Evolutionary conservation across 2,888 invertebrate species (phyloP), one percentile per base, ranked within the genome.

Genomic region (Orchesellides sinensis): DNA sequence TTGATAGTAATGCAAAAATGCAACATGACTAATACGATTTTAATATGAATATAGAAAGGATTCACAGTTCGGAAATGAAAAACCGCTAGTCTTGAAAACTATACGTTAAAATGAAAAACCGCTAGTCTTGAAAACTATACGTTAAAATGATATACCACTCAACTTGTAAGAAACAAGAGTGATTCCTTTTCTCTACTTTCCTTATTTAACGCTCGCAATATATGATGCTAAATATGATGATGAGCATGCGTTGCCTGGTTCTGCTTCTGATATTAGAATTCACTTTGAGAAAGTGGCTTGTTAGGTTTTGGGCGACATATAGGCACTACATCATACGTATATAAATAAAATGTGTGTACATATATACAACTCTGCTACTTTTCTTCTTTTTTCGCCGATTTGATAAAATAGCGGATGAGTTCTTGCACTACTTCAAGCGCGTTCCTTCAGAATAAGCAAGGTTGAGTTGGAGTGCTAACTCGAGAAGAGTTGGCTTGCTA

Each of bases 191-290:
- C 23, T 19, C 52, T 47, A 14, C 40, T 25, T 61, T 4, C 19
- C 19, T 61, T 35, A 17, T 45, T 19, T n/a, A n/a, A n/a, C n/a
- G n/a, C 17, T 45, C 65, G 40, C 23, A 14, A 12, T 65, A 65
- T 75, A 25, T 65, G 54, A 66, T 75, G 65, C 75, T 66, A 75
- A 75, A 75, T 75, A 54, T 75, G 54, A n/a, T n/a, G n/a, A 75
- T 40, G 74, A 75, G 66, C 54, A 75, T 75, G 75, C 65, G 66
- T 75, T 75, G 19, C 45, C 72, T 32, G 32, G 10, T 17, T 35
- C 70, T 29, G 17, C n/a, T 35, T 14, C 10, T 61, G 1, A n/a
- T n/a, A n/a, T 56, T 59, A 32, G 52, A 69, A 52, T 35, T 35
- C 10, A 65, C 61, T 59, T n/a, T 40, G 52, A 54, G 35, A 74